Evolutionary conservation across 2,113 vertebrate species (phyloP).

Genomic region (Abramis brama): DNA sequence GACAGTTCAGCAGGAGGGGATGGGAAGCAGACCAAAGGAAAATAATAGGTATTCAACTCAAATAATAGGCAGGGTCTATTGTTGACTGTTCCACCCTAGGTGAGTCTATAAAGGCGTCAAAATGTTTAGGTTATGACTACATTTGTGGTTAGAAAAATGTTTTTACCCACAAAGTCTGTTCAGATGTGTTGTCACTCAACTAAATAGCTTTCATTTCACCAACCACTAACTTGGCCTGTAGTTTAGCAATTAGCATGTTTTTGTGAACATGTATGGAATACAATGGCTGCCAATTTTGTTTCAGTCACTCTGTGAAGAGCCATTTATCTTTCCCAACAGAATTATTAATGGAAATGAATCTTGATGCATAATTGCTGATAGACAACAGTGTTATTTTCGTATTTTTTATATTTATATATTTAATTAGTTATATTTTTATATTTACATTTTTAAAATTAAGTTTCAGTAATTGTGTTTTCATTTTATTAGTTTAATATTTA

Average conservation of each 20-base stretch:
- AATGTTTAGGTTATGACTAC: background rate
- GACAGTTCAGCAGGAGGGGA: conserved; percentile 23
- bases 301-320: background rate
- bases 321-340: background rate
- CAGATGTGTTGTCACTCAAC: background rate
- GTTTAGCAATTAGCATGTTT: background rate
- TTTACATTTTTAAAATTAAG: too few species aligned
- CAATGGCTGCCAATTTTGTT: background rate
- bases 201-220: background rate
- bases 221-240: too few species aligned
- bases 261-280: background rate
- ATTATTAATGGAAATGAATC: too few species aligned
- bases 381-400: too few species aligned
- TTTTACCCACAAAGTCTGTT: background rate
- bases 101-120: background rate
- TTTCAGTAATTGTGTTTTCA: too few species aligned
- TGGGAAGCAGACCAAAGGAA: conserved; percentile 37
- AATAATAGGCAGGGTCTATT: conserved; percentile 8
- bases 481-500: too few species aligned
- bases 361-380: too few species aligned
- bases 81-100: conserved; percentile 12
- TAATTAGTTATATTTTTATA: too few species aligned
- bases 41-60: background rate
- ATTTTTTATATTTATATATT: too few species aligned
- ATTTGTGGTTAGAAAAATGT: background rate